These are phyloP conservation scores for Potamilus streckersoni DNA, from an alignment of 1,140 invertebrate species.

Conservation along the genomic window DNA sequence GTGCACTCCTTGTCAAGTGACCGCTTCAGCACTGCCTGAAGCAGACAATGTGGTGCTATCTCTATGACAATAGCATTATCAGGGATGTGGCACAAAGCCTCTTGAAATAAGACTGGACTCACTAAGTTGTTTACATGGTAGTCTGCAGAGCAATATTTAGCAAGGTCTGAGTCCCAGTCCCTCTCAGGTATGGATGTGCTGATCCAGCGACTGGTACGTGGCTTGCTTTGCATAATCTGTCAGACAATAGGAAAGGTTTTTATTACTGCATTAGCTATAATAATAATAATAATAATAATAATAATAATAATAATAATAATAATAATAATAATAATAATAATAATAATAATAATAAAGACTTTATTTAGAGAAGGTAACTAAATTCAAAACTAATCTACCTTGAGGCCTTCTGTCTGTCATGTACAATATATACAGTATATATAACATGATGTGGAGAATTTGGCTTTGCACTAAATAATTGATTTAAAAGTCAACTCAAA, in stretches of 20 bases:
- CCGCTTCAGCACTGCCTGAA: conserved; percentile 88
- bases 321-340: too few species aligned
- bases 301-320: neutral
- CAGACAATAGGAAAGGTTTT: conserved; percentile 9
- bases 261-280: neutral
- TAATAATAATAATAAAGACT: too few species aligned
- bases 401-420: too few species aligned
- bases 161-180: conserved; percentile 81
- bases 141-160: conserved; percentile 85
- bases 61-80: conserved; percentile 90
- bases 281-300: neutral
- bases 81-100: conserved; percentile 86
- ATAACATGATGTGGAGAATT: too few species aligned
- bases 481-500: too few species aligned
- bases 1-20: conserved; percentile 73
- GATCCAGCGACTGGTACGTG: conserved; percentile 85
- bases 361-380: too few species aligned
- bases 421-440: too few species aligned
- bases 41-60: conserved; percentile 89
- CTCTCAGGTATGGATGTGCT: conserved; percentile 90
- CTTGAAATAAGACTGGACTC: conserved; percentile 84
- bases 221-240: conserved; percentile 80
- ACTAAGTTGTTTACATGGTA: conserved; percentile 97
- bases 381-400: too few species aligned
- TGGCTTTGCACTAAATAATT: too few species aligned